Percentiles rank a stretch among this genome's conserved stretches.
Evolutionary conservation across 53 echinoderm and acorn worm genomes (phyloP).

Genomic region (Echinarachnius parma): DNA sequence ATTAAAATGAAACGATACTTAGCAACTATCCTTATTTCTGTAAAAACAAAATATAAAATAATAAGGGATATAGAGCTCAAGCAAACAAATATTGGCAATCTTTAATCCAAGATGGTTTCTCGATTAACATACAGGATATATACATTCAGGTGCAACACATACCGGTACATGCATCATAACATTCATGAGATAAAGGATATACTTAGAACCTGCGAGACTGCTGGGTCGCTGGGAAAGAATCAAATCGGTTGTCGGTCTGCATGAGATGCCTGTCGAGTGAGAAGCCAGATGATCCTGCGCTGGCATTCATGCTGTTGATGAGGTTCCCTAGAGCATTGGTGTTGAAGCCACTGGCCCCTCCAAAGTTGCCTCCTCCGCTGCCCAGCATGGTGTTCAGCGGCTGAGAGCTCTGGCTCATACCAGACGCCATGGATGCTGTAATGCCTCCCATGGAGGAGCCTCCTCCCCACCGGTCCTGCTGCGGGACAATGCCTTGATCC

Average conservation of each 20-base stretch:
- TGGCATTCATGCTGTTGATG: slow-evolving; percentile 57
- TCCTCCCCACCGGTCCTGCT: slow-evolving; percentile 50
- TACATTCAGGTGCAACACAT: no score
- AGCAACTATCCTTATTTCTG: no score
- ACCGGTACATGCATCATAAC: no score
- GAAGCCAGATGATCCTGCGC: slow-evolving; percentile 46
- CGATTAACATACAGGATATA: no score
- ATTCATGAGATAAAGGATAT: neutral
- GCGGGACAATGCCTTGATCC: slow-evolving; percentile 20
- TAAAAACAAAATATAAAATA: no score
- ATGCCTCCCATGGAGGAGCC: slow-evolving; percentile 31
- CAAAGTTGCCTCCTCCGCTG: slow-evolving; percentile 30
- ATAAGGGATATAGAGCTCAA: no score
- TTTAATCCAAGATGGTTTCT: no score
- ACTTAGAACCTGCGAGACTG: slow-evolving; percentile 24
- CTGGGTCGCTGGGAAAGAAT: slow-evolving; percentile 22
- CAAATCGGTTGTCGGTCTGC: slow-evolving; percentile 47
- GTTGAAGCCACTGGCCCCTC: slow-evolving; percentile 35
- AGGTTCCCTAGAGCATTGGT: slow-evolving; percentile 51
- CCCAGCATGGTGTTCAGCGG: slow-evolving; percentile 61
- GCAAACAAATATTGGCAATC: no score
- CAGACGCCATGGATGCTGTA: slow-evolving; percentile 46
- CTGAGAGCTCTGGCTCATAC: slow-evolving; percentile 56
- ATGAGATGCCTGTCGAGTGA: slow-evolving; percentile 49
- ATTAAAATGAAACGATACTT: no score